These are phyloP conservation scores for Malthinus flaveolus DNA, from an alignment of 2,888 invertebrate species.

Conservation along the genomic window DNA sequence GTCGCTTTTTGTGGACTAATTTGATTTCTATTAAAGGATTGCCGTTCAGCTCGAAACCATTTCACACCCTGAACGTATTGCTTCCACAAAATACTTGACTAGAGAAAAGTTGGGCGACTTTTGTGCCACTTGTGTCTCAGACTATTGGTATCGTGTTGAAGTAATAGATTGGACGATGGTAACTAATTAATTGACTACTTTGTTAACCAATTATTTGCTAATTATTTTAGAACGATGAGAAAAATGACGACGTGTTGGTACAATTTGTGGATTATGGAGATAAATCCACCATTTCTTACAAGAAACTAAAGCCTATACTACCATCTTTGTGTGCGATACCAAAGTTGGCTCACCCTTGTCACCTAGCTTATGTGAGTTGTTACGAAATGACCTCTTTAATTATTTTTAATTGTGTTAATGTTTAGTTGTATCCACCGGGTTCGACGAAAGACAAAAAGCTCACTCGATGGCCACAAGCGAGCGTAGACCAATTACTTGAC, in stretches of 20 bases:
- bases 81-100: constrained; percentile 2
- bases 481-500: neutral
- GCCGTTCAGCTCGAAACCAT: neutral
- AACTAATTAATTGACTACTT: neutral
- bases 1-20: no score
- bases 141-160: constrained; percentile 19
- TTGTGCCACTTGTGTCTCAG: neutral
- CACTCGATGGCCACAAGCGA: constrained; percentile 8
- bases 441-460: neutral
- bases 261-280: constrained; percentile 18
- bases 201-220: neutral
- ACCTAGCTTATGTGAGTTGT: constrained; percentile 17
- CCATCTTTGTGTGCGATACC: constrained; percentile 1
- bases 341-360: constrained; percentile 19
- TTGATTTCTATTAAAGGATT: constrained; percentile 4
- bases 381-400: neutral
- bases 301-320: constrained; percentile 1
- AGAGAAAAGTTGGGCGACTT: constrained; percentile 9
- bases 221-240: neutral
- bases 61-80: neutral
- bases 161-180: constrained; percentile 20
- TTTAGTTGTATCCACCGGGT: constrained; percentile 19
- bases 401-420: neutral
- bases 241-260: neutral
- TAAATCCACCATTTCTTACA: neutral